Evolutionary conservation across 2,113 vertebrate genomes (phyloP).

Genomic region (Pelecanus crispus): DNA sequence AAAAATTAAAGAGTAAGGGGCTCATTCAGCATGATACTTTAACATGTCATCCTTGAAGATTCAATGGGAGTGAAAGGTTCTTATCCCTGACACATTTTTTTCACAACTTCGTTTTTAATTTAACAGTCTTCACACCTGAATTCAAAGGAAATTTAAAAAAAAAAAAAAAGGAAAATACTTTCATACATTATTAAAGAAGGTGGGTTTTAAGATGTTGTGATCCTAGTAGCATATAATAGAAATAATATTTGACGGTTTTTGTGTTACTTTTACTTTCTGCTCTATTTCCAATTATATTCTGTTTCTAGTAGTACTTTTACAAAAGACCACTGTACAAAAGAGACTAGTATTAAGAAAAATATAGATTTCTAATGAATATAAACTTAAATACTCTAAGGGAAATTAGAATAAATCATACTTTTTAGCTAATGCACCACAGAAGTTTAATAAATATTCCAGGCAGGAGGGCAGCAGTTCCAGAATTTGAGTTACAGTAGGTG

Average conservation of each 20-base stretch:
- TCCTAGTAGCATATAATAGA: background rate
- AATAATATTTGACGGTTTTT: background rate
- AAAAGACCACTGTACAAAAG: background rate
- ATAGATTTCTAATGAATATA: background rate
- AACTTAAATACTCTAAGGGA: background rate
- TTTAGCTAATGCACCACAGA: background rate
- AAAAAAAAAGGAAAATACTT: background rate
- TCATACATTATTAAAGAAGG: background rate
- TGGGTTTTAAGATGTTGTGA: background rate
- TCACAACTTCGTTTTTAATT: background rate
- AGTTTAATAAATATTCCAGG: background rate
- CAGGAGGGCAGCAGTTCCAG: background rate
- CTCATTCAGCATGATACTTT: background rate
- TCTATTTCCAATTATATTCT: background rate
- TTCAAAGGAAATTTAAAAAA: background rate
- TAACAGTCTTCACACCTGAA: background rate
- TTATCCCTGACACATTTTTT: background rate
- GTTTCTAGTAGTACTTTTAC: background rate
- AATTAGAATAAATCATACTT: background rate
- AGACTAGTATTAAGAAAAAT: background rate
- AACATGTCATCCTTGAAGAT: background rate
- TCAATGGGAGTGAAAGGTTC: background rate
- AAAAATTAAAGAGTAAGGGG: background rate
- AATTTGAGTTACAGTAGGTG: background rate
- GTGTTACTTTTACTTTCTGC: background rate